Evolutionary conservation across 1,140 invertebrate genomes (phyloP).

Genomic region (Rhizoglyphus robini): DNA sequence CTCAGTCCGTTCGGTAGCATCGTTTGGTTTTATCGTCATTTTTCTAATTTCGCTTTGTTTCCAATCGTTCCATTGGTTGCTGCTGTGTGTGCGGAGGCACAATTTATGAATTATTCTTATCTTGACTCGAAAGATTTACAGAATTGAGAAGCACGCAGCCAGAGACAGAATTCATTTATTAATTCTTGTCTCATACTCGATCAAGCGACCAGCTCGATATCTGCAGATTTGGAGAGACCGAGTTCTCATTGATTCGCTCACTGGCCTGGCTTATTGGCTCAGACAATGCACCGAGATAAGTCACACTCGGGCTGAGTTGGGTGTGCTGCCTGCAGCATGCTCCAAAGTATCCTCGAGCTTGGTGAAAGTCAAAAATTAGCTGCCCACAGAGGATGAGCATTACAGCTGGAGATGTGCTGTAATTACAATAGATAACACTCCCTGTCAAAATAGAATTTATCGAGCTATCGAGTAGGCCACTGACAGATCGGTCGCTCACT

Average conservation of each 20-base stretch:
- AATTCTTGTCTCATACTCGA: conserved; percentile 19
- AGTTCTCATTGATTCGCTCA: conserved; percentile 7
- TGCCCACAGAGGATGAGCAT: neutral
- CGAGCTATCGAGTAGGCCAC: neutral
- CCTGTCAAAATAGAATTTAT: conserved; percentile 11
- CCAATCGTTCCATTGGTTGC: conserved; percentile 1
- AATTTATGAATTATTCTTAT: conserved; percentile 20
- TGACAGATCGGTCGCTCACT: neutral
- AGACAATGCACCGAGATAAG: neutral
- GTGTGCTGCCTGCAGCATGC: too few relatives aligned
- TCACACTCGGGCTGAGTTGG: neutral
- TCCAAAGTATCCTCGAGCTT: too few relatives aligned
- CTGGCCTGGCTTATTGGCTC: conserved; percentile 7
- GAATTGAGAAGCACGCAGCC: neutral
- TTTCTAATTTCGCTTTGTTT: conserved; percentile 18
- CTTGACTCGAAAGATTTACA: conserved; percentile 18
- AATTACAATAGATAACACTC: conserved; percentile 9
- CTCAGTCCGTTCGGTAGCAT: neutral
- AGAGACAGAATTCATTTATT: conserved; percentile 16
- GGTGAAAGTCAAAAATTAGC: conserved; percentile 3
- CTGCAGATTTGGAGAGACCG: neutral
- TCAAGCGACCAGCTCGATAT: conserved; percentile 15
- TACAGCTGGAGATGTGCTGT: neutral
- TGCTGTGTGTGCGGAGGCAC: neutral
- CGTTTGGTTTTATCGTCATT: conserved; percentile 10